Base-by-base conservation (phyloP, 2,797 vertebrate species). In the Acomys russatus region DNA sequence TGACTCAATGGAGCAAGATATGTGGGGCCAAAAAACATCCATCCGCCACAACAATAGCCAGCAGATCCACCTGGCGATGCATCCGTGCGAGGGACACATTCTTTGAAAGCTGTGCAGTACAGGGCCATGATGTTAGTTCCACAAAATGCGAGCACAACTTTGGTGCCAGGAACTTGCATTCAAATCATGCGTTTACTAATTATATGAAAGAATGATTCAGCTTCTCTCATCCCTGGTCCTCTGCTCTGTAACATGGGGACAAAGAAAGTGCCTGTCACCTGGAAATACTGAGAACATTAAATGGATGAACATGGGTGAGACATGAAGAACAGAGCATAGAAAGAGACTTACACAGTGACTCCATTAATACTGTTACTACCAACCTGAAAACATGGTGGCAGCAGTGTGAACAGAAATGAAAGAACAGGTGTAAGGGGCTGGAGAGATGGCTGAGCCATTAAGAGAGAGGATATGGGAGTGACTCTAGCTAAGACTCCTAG, bases 151-250 rank as follows among this genome's bases (percentile, higher is more conserved):
- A 82, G 23, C n/a, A 51, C 23, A 83, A n/a, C 8, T 86, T 77
- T 70, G 25, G 30, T 91, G 54, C 33, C 76, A 77, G 38, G 79
- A 33, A 88, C 22, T 49, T 73, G 30, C 84, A 59, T 74, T 89
- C 23, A 76, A 76, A 88, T 63, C 12, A 59, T 91, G 18, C 76
- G 9, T 76, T 91, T 92, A 91, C 79, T 76, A 68, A 56, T 63
- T 79, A 54, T 68, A 70, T 56, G 51, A 68, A n/a, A 56, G 44
- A 74, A 44, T 74, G 84, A 51, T 38, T 70, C 79, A 95, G 38
- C 23, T 14, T 82, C 88, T 82, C 33, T 82, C 68, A 76, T 64
- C 44, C 25, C 51, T 74, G 3, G 38, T 59, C 35, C 73, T 9
- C 28, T 93, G 68, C 15, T 86, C 35, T 70, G 73, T 51, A 80